Conservation (phyloP, 2,888 invertebrate genomes). For the Cyclophora albipunctata region DNA sequence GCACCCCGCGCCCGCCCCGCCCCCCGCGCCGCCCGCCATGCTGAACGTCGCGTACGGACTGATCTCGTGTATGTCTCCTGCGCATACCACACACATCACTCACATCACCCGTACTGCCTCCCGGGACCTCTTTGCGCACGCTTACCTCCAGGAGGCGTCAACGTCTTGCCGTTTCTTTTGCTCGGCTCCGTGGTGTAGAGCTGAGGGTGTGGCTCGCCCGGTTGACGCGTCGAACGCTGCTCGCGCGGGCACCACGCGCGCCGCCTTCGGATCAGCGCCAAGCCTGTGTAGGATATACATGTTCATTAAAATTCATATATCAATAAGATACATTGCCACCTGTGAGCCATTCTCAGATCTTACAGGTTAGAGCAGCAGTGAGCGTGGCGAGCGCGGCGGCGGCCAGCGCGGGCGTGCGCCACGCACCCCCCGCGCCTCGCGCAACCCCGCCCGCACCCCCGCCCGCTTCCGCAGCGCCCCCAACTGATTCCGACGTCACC, state of each 20-base stretch:
- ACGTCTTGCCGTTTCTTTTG: constrained; percentile 38
- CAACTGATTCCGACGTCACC: constrained; percentile 23
- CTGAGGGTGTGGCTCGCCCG: constrained; percentile 27
- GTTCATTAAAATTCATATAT: too few species aligned
- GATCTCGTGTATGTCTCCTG: constrained; percentile 80
- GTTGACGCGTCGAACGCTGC: constrained; percentile 16
- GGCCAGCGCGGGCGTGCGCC: constrained; percentile 32
- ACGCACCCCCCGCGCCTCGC: constrained; percentile 15
- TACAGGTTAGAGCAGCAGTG: constrained; percentile 17
- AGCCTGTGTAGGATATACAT: background rate
- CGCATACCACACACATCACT: constrained; percentile 1
- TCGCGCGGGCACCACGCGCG: constrained; percentile 14
- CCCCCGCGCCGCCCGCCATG: constrained; percentile 71
- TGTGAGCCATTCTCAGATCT: too few species aligned
- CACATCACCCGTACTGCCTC: background rate
- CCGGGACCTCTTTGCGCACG: background rate
- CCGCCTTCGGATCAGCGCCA: constrained; percentile 11
- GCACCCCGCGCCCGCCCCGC: constrained; percentile 47
- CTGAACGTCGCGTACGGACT: constrained; percentile 86
- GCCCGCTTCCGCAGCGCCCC: constrained; percentile 16
- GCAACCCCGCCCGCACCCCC: constrained; percentile 8
- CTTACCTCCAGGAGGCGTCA: constrained; percentile 40
- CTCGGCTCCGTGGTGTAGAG: constrained; percentile 44
- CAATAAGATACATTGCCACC: too few species aligned
- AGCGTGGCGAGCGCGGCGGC: constrained; percentile 31